Conservation (phyloP, 2,797 vertebrate species). For the Lithobates pipiens region DNA sequence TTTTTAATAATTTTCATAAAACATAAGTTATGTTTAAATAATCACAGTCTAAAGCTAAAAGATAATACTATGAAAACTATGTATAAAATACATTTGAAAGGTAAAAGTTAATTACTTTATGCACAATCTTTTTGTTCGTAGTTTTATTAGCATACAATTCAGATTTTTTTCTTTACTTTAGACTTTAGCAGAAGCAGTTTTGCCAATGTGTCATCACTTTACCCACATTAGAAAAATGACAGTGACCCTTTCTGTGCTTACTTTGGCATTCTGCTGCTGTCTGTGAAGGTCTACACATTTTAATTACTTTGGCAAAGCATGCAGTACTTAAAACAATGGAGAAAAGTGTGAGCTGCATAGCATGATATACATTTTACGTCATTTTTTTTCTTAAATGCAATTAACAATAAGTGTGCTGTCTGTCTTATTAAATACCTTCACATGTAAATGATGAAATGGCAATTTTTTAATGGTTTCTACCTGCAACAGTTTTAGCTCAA, state of each 20-base stretch:
- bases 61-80: not conserved
- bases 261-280: slow-evolving; percentile 32
- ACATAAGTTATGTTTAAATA: too few relatives aligned
- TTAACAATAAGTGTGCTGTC: slow-evolving; percentile 20
- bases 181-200: not conserved
- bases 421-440: slow-evolving; percentile 42
- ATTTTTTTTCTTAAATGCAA: slow-evolving; percentile 31
- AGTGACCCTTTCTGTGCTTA: slow-evolving; percentile 32
- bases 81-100: not conserved
- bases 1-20: too few relatives aligned
- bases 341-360: slow-evolving; percentile 18
- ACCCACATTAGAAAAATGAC: slow-evolving; percentile 28
- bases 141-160: not conserved
- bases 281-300: slow-evolving; percentile 33
- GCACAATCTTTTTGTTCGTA: not conserved
- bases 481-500: slow-evolving; percentile 5
- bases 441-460: slow-evolving; percentile 24
- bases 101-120: not conserved
- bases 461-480: slow-evolving; percentile 28
- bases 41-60: too few relatives aligned
- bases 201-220: slow-evolving; percentile 31
- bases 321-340: slow-evolving; percentile 37
- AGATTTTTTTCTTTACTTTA: not conserved
- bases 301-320: slow-evolving; percentile 54
- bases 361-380: slow-evolving; percentile 34